Conservation (phyloP, 2,113 vertebrate species). For the Aptenodytes forsteri region DNA sequence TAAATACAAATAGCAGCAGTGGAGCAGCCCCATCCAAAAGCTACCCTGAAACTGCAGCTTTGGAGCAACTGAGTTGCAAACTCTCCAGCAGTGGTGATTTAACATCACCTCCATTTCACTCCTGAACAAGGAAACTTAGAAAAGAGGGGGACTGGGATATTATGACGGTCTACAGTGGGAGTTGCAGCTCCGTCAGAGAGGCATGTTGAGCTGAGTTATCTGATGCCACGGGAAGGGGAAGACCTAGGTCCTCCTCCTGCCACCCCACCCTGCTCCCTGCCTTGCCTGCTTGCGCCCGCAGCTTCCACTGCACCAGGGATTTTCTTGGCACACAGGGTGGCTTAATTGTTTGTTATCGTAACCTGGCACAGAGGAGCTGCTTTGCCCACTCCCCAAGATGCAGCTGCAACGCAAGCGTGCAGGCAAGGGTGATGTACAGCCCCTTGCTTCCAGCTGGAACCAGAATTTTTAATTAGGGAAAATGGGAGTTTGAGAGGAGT, state of each 20-base stretch:
- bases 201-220: not conserved
- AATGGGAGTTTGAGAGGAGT: not conserved
- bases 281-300: not conserved
- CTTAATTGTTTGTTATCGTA: not conserved
- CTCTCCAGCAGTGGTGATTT: not conserved
- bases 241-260: not conserved
- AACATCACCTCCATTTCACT: not conserved
- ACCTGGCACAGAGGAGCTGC: not conserved
- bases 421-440: not conserved
- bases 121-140: not conserved
- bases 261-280: not conserved
- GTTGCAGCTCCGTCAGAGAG: not conserved
- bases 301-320: not conserved
- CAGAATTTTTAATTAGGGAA: not conserved
- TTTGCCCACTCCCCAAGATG: not conserved
- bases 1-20: not conserved
- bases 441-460: not conserved
- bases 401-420: not conserved
- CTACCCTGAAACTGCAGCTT: not conserved
- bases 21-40: not conserved
- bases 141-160: not conserved
- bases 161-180: not conserved
- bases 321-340: not conserved
- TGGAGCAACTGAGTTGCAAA: not conserved
- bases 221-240: not conserved